Conservation (phyloP, 2,797 vertebrate species). For the Linurgus olivaceus region DNA sequence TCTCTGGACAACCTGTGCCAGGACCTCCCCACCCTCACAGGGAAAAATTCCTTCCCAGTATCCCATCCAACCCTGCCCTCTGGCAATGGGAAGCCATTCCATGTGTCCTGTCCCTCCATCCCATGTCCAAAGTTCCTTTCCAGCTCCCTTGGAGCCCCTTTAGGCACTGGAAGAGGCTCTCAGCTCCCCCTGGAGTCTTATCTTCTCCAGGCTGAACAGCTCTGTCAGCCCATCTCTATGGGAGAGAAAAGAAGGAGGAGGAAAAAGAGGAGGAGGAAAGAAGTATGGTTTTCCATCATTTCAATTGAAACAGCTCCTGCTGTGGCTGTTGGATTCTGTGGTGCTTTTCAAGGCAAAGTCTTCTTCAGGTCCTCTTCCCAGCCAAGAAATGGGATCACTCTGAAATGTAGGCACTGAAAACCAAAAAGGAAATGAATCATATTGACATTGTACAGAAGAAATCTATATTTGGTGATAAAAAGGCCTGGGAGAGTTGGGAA, state of each 20-base stretch:
- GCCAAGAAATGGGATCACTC: not conserved
- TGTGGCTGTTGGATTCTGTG: not conserved
- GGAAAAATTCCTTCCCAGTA: not conserved
- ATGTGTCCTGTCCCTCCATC: not conserved
- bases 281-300: not conserved
- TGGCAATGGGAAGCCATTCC: not conserved
- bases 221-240: not conserved
- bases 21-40: fast-evolving
- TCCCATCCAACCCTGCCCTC: not conserved
- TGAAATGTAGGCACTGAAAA: not conserved
- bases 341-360: not conserved
- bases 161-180: not conserved
- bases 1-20: fast-evolving
- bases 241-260: not conserved
- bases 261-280: not conserved
- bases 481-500: not conserved
- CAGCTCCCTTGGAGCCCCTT: not conserved
- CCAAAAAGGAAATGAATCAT: not conserved
- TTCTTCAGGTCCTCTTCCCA: not conserved
- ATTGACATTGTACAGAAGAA: not conserved
- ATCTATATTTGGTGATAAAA: not conserved
- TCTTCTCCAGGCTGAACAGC: not conserved
- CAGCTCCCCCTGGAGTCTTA: not conserved
- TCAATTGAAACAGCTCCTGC: not conserved
- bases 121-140: not conserved